These are phyloP conservation scores for Folsomia manolachei DNA, from an alignment of 2,888 invertebrate genomes.

Conservation along the genomic window DNA sequence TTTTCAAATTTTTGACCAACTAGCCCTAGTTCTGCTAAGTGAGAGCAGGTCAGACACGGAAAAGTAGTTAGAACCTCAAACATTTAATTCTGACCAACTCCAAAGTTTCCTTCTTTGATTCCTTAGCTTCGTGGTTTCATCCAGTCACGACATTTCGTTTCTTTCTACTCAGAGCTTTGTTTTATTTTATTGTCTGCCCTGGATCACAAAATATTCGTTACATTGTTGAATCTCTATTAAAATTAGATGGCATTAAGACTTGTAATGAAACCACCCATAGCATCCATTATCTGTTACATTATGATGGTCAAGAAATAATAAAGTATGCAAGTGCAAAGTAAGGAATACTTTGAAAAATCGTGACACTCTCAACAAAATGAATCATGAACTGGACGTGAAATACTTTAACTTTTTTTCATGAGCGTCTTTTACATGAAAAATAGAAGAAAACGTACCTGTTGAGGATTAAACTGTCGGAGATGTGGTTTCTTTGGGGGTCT, in stretches of 20 bases:
- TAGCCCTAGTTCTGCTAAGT: background rate
- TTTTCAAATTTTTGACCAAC: background rate
- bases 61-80: background rate
- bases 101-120: background rate
- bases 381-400: background rate
- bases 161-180: background rate
- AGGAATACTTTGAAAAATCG: background rate
- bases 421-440: background rate
- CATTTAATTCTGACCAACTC: background rate
- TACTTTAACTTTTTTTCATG: background rate
- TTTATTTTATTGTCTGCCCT: background rate
- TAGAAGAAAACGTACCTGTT: constrained; percentile 41
- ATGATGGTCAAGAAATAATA: background rate
- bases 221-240: background rate
- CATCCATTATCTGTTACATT: too few species aligned
- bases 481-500: constrained; percentile 75
- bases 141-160: background rate
- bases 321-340: too few species aligned
- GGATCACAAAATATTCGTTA: background rate
- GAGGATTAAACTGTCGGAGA: constrained; percentile 55
- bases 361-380: background rate
- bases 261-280: too few species aligned
- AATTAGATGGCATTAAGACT: too few species aligned
- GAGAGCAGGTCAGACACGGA: constrained; percentile 7
- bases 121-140: background rate